A percentile compares a stretch with the other conserved stretches of the same genome.
Evolutionary conservation across 1,140 invertebrate species (phyloP).

Genomic region (Zophobas atratus): DNA sequence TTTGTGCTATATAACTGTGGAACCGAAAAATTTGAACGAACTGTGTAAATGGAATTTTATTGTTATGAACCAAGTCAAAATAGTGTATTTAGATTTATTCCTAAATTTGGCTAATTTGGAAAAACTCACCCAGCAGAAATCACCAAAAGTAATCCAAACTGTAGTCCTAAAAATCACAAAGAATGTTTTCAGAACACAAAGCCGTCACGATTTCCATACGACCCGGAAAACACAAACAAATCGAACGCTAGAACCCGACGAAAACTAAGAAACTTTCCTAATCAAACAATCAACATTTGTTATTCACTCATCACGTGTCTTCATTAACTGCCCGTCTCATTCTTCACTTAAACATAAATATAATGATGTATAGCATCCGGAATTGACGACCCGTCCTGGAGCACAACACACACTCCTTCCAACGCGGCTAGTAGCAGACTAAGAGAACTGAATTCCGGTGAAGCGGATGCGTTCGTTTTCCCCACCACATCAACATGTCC

Average conservation of each 20-base stretch:
- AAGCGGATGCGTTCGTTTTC: constrained; percentile 36
- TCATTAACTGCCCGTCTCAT: constrained; percentile 5
- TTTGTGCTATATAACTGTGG: too few species aligned
- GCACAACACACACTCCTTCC: constrained; percentile 3
- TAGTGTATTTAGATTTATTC: too few species aligned
- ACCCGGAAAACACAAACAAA: constrained; percentile 34
- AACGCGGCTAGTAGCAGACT: constrained; percentile 7
- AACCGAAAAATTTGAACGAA: too few species aligned
- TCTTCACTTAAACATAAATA: constrained; percentile 4
- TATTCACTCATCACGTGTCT: constrained; percentile 27
- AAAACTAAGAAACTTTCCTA: constrained; percentile 22
- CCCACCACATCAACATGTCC: constrained; percentile 39
- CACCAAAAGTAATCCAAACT: constrained; percentile 33
- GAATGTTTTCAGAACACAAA: constrained; percentile 30
- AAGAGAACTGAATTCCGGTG: constrained; percentile 15
- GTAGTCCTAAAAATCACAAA: constrained; percentile 23
- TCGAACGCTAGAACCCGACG: neutral
- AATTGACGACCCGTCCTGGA: neutral
- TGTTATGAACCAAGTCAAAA: too few species aligned
- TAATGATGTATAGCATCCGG: constrained; percentile 3
- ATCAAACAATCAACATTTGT: constrained; percentile 15
- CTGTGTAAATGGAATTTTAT: too few species aligned
- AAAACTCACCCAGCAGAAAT: constrained; percentile 14
- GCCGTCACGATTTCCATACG: constrained; percentile 30
- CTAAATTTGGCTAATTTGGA: neutral